Conservation (phyloP, 53 echinoderm and acorn worm genomes). For the Temnopleurus reevesii region DNA sequence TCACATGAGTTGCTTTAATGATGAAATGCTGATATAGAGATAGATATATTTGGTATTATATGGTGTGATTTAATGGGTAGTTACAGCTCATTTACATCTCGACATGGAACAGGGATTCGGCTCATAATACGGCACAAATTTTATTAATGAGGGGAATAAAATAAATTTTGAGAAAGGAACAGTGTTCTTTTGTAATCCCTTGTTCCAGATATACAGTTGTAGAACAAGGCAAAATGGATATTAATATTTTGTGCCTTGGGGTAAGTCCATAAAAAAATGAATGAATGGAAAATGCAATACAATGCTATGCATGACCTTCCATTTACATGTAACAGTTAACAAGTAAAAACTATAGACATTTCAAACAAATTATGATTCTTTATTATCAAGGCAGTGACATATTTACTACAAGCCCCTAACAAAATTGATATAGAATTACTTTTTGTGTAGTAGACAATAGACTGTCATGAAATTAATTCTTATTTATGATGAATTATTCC, state of each 20-base stretch:
- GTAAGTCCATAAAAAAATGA: background rate
- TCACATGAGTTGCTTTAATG: slow-evolving; percentile 28
- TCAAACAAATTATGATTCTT: too few relatives aligned
- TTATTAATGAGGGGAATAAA: background rate
- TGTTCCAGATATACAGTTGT: background rate
- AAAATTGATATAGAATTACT: too few relatives aligned
- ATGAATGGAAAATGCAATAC: background rate
- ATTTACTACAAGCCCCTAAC: too few relatives aligned
- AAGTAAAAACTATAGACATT: too few relatives aligned
- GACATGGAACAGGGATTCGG: background rate
- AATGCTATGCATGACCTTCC: background rate
- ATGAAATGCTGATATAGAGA: background rate
- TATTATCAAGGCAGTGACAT: too few relatives aligned
- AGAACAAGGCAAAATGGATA: background rate
- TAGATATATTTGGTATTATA: background rate
- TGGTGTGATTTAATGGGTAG: slow-evolving; percentile 6
- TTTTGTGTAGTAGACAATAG: too few relatives aligned
- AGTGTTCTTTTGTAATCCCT: background rate
- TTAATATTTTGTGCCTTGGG: background rate
- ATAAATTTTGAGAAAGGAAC: background rate
- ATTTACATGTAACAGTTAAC: background rate
- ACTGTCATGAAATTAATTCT: too few relatives aligned
- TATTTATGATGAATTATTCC: too few relatives aligned
- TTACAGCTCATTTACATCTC: background rate
- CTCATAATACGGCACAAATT: background rate